Conservation (phyloP, 1,140 invertebrate species). For the Bradysia coprophila region DNA sequence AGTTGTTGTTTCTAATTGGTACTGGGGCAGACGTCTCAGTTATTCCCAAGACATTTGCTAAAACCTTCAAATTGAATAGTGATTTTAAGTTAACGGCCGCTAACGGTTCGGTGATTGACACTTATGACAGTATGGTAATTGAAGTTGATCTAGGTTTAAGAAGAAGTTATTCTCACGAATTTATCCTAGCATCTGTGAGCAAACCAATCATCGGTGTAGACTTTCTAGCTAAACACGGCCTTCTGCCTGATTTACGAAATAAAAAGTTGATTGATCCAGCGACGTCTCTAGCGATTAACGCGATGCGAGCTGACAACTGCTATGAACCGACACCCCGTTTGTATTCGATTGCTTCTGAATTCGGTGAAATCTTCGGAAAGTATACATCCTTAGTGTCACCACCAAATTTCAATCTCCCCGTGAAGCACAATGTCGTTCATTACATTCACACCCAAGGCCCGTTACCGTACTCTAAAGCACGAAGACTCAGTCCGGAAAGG, state of each 20-base stretch:
- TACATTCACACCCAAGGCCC: slow-evolving; percentile 14
- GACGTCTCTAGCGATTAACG: neutral
- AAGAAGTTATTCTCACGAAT: slow-evolving; percentile 12
- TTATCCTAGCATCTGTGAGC: slow-evolving; percentile 22
- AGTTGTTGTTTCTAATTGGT: neutral
- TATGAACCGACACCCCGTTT: neutral
- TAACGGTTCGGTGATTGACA: neutral
- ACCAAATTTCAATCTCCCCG: slow-evolving; percentile 1
- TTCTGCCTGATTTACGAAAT: neutral
- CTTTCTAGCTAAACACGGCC: neutral
- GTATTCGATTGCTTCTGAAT: neutral
- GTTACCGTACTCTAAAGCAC: slow-evolving; percentile 14
- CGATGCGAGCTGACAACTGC: neutral
- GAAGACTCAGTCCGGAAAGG: slow-evolving; percentile 7
- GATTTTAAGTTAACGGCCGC: neutral
- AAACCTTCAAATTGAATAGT: neutral
- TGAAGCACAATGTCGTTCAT: slow-evolving; percentile 4
- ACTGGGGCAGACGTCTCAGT: slow-evolving; percentile 2
- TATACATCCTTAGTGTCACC: neutral
- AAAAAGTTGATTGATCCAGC: neutral
- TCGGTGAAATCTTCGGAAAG: neutral
- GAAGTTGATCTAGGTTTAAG: neutral
- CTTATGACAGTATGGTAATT: neutral
- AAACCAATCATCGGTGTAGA: slow-evolving; percentile 2
- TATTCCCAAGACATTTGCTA: neutral